Evolutionary conservation across 1,140 invertebrate genomes (phyloP).

Genomic region (Brachionus rubens): DNA sequence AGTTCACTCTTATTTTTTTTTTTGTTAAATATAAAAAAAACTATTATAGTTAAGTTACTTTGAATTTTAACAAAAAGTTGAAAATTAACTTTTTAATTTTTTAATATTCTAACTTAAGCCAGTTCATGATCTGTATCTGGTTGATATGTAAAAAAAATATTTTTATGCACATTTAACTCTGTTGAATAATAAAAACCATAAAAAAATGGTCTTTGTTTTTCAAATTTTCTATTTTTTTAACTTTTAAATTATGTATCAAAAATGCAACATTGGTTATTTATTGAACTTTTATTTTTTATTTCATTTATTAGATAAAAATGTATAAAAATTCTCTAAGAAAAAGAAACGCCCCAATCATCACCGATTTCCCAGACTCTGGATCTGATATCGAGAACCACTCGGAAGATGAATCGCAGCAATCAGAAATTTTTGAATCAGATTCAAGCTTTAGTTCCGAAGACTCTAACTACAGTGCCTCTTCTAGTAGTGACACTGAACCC

Average conservation of each 20-base stretch:
- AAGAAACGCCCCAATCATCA: background rate
- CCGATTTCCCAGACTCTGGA: slow-evolving; percentile 3
- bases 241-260: background rate
- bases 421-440: slow-evolving; percentile 2
- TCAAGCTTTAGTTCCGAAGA: background rate
- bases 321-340: slow-evolving; percentile 6
- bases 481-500: background rate
- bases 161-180: slow-evolving; percentile 8
- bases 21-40: no score
- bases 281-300: background rate
- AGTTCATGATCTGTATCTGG: background rate
- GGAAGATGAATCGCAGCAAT: slow-evolving; percentile 10
- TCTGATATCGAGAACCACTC: slow-evolving; percentile 2
- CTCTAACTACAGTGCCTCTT: background rate
- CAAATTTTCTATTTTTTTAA: background rate
- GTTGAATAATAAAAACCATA: background rate
- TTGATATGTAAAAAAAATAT: background rate
- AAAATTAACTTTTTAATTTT: slow-evolving; percentile 4
- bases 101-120: background rate
- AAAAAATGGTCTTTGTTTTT: background rate
- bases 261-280: slow-evolving; percentile 12
- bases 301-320: background rate
- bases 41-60: slow-evolving; percentile 1
- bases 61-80: background rate
- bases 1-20: no score